phyloP scores from a whole-genome alignment of 2,797 vertebrate species.

The Siniperca scherzeri region DNA sequence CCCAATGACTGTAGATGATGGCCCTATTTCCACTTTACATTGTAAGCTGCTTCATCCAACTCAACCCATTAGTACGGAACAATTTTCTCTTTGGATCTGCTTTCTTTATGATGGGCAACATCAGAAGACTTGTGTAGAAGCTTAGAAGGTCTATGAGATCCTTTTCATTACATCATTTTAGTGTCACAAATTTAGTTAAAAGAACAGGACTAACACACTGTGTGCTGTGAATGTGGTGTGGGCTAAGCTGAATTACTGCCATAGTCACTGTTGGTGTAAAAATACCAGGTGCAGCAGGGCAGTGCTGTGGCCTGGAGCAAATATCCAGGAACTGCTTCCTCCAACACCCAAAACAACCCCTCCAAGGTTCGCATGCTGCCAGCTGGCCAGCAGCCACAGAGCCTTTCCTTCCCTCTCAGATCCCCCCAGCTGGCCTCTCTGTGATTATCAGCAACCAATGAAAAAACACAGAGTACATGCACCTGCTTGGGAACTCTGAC shows the following conservation, averaged over 20 bases:
- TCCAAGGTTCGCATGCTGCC: constrained; percentile 58
- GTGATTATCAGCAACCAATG: constrained; percentile 46
- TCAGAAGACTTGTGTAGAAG: background rate
- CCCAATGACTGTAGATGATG: background rate
- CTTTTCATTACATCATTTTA: constrained; percentile 20
- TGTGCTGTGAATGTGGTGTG: constrained; percentile 7
- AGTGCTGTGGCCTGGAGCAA: constrained; percentile 37
- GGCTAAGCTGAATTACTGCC: constrained; percentile 32
- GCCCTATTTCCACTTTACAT: background rate
- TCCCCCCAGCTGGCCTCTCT: constrained; percentile 52
- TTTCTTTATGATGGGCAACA: background rate
- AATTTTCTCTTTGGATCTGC: background rate
- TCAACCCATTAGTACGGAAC: background rate
- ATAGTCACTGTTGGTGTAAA: constrained; percentile 62
- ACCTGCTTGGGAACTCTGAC: constrained; percentile 40
- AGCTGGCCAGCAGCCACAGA: constrained; percentile 65
- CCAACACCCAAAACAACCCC: constrained; percentile 66
- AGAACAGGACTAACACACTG: background rate
- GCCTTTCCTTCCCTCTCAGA: constrained; percentile 46
- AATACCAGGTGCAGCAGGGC: constrained; percentile 69
- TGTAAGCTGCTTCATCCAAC: background rate
- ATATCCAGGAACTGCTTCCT: constrained; percentile 59
- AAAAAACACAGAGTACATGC: constrained; percentile 36
- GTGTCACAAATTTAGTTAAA: background rate
- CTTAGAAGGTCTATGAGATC: background rate